Conservation (phyloP, 1,140 invertebrate species). For the Phymorhynchus buccinoides region DNA sequence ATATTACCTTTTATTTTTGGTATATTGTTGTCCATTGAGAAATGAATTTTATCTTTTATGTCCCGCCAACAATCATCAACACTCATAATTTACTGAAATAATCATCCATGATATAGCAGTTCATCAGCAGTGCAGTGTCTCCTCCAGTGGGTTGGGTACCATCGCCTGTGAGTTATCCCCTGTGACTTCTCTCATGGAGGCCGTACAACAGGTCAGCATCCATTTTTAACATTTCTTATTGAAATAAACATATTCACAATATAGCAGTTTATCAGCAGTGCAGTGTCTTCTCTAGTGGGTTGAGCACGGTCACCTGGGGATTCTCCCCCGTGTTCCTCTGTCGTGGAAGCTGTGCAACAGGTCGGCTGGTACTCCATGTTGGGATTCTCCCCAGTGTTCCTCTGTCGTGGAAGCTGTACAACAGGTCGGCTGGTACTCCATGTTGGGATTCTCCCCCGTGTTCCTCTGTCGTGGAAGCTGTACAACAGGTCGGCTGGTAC, state of each 20-base stretch:
- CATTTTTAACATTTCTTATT: background rate
- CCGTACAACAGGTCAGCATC: constrained; percentile 68
- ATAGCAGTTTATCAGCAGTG: background rate
- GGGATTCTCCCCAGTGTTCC: constrained; percentile 84
- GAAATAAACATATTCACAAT: background rate
- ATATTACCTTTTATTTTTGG: too few relatives aligned
- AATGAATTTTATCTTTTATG: too few relatives aligned
- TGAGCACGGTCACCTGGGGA: constrained; percentile 85
- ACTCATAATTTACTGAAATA: too few relatives aligned
- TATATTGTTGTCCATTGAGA: too few relatives aligned
- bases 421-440: too few relatives aligned
- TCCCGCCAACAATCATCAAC: too few relatives aligned
- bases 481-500: constrained; percentile 68
- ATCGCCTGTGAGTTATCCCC: constrained; percentile 88
- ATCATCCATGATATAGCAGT: too few relatives aligned
- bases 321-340: constrained; percentile 81
- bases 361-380: too few relatives aligned
- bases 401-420: too few relatives aligned
- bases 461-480: constrained; percentile 67
- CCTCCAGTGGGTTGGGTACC: too few relatives aligned
- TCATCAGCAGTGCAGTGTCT: too few relatives aligned
- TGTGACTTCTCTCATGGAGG: constrained; percentile 73
- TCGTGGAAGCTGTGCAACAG: constrained; percentile 70
- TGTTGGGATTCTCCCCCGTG: constrained; percentile 86
- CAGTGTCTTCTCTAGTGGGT: too few relatives aligned